phyloP scores from a whole-genome alignment of 2,888 invertebrate genomes.

The Malacosoma neustria region DNA sequence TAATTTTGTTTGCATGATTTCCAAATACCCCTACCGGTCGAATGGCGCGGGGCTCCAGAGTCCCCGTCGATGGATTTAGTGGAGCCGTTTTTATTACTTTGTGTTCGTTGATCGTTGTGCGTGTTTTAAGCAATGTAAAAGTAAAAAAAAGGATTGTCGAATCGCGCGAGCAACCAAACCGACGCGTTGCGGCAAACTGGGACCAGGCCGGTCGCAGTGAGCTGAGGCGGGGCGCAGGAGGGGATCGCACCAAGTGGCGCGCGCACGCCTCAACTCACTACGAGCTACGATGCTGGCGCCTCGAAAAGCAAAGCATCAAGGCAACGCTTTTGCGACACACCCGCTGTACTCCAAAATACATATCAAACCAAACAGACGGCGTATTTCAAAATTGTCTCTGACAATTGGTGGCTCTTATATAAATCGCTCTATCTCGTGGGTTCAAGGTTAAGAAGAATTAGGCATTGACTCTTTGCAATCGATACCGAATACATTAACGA shows the following conservation, averaged over 20 bases:
- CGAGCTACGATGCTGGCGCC: slow-evolving; percentile 59
- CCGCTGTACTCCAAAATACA: slow-evolving; percentile 47
- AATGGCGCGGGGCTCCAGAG: slow-evolving; percentile 42
- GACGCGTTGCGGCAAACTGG: slow-evolving; percentile 73
- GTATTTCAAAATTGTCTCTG: slow-evolving; percentile 25
- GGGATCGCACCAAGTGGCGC: slow-evolving; percentile 59
- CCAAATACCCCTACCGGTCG: slow-evolving; percentile 40
- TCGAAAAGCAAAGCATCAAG: slow-evolving; percentile 60
- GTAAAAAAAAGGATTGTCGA: slow-evolving; percentile 30
- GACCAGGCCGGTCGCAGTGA: slow-evolving; percentile 51
- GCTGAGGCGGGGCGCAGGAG: slow-evolving; percentile 37
- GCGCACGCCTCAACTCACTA: slow-evolving; percentile 67
- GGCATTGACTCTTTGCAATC: slow-evolving; percentile 25
- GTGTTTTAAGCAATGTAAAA: slow-evolving; percentile 41
- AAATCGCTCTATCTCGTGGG: slow-evolving; percentile 30
- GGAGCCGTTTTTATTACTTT: slow-evolving; percentile 48
- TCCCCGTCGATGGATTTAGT: slow-evolving; percentile 42
- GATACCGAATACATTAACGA: too few relatives aligned
- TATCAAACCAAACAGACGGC: slow-evolving; percentile 39
- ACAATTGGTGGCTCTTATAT: background rate
- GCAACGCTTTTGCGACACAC: slow-evolving; percentile 65
- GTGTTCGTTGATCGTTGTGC: slow-evolving; percentile 40
- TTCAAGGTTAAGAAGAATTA: slow-evolving; percentile 57
- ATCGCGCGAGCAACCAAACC: slow-evolving; percentile 58
- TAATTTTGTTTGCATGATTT: slow-evolving; percentile 72